phyloP scores from a whole-genome alignment of 2,113 vertebrate species.

The Leptobrachium ailaonicum region DNA sequence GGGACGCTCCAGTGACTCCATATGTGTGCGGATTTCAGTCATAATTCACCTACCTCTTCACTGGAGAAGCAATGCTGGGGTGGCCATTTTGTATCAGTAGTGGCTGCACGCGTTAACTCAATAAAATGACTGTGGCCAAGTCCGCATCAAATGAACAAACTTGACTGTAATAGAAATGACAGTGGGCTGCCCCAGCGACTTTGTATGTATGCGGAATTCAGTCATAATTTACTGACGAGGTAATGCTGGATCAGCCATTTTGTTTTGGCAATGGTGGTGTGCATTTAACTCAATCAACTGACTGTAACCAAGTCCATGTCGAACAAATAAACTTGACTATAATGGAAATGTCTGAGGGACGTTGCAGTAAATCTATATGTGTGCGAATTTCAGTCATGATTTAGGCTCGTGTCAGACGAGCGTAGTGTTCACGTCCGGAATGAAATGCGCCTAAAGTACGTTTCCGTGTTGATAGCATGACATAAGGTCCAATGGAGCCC shows the following conservation, averaged over 20 bases:
- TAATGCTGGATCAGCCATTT: slow-evolving; percentile 29
- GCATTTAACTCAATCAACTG: background rate
- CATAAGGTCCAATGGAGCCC: no score
- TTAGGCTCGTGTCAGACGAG: no score
- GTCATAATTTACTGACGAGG: slow-evolving; percentile 31
- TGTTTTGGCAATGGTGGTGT: slow-evolving; percentile 11
- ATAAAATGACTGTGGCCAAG: background rate
- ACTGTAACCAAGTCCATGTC: slow-evolving; percentile 5
- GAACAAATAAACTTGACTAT: slow-evolving; percentile 37
- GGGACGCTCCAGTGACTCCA: slow-evolving; percentile 28
- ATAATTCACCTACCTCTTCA: slow-evolving; percentile 25
- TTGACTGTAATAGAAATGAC: slow-evolving; percentile 47
- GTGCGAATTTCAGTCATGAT: slow-evolving; percentile 13
- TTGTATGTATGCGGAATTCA: slow-evolving; percentile 3
- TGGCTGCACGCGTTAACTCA: background rate
- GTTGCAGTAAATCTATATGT: slow-evolving; percentile 25
- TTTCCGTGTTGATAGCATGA: no score
- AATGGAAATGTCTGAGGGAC: slow-evolving; percentile 39
- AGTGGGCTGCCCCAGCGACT: slow-evolving; percentile 21
- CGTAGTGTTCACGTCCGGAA: no score
- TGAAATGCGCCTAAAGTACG: no score
- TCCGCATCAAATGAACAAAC: background rate
- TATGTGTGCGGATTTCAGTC: slow-evolving; percentile 13
- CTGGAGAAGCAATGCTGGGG: slow-evolving; percentile 8
- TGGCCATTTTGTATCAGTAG: slow-evolving; percentile 37